Conservation (phyloP, 2,888 invertebrate species). For the Brachypterus glaber region DNA sequence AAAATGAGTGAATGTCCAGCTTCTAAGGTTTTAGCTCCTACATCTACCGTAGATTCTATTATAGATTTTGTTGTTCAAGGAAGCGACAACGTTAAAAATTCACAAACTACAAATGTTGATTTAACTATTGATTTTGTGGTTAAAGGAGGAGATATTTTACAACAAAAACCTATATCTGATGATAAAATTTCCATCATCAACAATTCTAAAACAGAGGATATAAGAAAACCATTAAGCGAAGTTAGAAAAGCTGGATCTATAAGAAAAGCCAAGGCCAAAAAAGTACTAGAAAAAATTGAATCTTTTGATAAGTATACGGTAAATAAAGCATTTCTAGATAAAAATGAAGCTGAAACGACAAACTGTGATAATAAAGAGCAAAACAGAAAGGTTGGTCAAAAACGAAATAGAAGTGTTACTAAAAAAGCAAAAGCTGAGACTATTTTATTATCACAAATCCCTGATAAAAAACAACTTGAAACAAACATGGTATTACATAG, state of each 20-base stretch:
- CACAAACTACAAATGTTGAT: too few relatives aligned
- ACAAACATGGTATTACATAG: too few relatives aligned
- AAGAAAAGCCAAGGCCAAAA: conserved; percentile 9
- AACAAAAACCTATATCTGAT: too few relatives aligned
- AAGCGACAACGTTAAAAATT: too few relatives aligned
- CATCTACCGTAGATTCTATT: too few relatives aligned
- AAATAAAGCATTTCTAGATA: conserved; percentile 10
- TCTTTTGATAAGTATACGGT: conserved; percentile 1
- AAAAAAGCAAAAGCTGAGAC: conserved; percentile 6
- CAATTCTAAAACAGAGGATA: too few relatives aligned
- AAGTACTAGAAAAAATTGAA: not conserved
- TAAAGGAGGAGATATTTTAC: conserved; percentile 10
- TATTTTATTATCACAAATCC: too few relatives aligned
- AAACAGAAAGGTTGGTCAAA: conserved; percentile 17
- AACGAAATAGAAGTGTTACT: conserved; percentile 9
- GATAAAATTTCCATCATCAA: too few relatives aligned
- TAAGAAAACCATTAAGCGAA: conserved; percentile 5
- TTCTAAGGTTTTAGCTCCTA: too few relatives aligned
- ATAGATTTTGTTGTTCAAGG: too few relatives aligned
- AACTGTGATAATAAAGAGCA: conserved; percentile 7
- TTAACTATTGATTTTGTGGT: conserved; percentile 26
- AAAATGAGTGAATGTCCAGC: too few relatives aligned
- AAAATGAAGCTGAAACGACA: not conserved
- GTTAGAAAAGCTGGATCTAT: conserved; percentile 14
- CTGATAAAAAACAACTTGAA: too few relatives aligned